Evolutionary conservation across 2,888 invertebrate genomes (phyloP), one percentile per base, ranked within the genome.

Genomic region (Loripinus fragilis): DNA sequence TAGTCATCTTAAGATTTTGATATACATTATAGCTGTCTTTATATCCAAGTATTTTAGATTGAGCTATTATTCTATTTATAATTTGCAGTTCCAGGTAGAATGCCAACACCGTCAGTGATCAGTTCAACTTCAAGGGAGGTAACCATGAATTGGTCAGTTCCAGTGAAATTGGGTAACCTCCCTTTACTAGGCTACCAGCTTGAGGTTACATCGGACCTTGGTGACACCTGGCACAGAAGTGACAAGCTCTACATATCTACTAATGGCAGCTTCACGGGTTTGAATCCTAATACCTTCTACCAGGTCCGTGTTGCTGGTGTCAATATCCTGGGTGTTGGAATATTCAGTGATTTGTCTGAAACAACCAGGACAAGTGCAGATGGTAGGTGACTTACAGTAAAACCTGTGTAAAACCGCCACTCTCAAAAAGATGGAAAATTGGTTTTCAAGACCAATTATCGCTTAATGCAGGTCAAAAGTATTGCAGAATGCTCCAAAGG

Each of bases 321-420:
- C 30, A 84, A 84, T 75, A 75, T 80, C 2, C 71, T 84, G 5
- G 84, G 84, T n/a, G 12, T 38, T n/a, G 80, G 83, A 23, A 48
- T 45, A 42, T 76, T 33, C 68, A 75, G 84, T 70, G 71, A 66
- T 25, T 25, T 45, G 52, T 74, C 81, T 17, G n/a, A 38, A 20
- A 71, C 48, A 23, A 68, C 79, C 7, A 60, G 12, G 35, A 80
- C 81, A 33, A 28, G 73, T 33, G 42, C 80, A 23, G 78, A 52
- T 71, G 80, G 83, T 80, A 76, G 66, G 45, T 65, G 8, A 33
- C 15, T 33, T n/a, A n/a, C n/a, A n/a, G n/a, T n/a, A n/a, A n/a
- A n/a, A n/a, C n/a, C n/a, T n/a, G n/a, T n/a, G n/a, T n/a, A n/a
- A n/a, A n/a, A n/a, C n/a, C n/a, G n/a, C n/a, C n/a, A n/a, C n/a